A percentile compares a stretch with the other conserved stretches of the same genome.
phyloP scores from a whole-genome alignment of 2,113 vertebrate species.

The Centropristis striata region DNA sequence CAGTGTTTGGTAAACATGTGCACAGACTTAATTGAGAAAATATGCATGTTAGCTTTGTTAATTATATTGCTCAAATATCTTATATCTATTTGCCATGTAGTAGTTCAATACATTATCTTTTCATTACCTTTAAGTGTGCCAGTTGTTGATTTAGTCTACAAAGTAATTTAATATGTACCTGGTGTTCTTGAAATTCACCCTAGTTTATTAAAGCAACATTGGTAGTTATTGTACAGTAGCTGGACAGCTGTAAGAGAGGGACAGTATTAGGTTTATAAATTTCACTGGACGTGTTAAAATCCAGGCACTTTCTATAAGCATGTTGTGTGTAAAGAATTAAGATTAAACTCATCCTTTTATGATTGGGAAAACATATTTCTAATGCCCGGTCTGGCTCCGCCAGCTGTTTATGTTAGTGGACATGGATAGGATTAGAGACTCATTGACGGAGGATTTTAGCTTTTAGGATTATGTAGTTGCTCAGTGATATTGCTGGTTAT shows the following conservation, averaged over 20 bases:
- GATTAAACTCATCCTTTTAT: constrained; percentile 80
- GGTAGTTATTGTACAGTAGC: neutral
- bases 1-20: constrained; percentile 25
- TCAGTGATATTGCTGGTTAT: constrained; percentile 84
- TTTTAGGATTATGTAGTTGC: constrained; percentile 85
- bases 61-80: neutral
- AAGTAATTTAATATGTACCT: neutral
- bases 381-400: constrained; percentile 66
- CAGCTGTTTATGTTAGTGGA: constrained; percentile 82
- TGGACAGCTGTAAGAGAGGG: neutral
- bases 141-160: neutral
- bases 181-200: neutral
- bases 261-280: constrained; percentile 21
- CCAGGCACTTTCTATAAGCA: constrained; percentile 71
- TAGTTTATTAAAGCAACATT: neutral
- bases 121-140: neutral
- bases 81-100: neutral
- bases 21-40: constrained; percentile 13
- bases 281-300: constrained; percentile 51
- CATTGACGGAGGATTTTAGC: constrained; percentile 84
- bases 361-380: constrained; percentile 72
- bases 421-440: constrained; percentile 83
- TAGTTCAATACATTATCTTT: neutral
- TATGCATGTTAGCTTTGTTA: neutral
- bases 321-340: constrained; percentile 72